Conservation (phyloP, 2,113 vertebrate species). For the Ploceus nigricollis region DNA sequence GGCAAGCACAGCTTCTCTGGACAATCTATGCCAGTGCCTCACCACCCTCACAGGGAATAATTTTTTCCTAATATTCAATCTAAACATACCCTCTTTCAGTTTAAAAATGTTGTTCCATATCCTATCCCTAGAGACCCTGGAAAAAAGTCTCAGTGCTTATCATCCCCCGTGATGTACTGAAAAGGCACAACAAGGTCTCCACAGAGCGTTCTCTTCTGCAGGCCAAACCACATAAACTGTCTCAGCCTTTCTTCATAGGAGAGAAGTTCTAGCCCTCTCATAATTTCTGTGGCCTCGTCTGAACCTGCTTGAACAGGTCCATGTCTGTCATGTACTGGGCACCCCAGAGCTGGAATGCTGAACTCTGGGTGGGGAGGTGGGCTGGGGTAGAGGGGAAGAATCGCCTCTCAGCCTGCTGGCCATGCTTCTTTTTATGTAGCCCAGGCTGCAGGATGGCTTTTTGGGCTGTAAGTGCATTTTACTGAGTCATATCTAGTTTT, state of each 20-base stretch:
- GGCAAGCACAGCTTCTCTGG: background rate
- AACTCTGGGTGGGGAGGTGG: background rate
- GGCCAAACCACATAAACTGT: background rate
- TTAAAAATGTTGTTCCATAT: background rate
- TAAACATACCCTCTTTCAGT: background rate
- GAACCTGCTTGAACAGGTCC: background rate
- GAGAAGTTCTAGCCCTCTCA: background rate
- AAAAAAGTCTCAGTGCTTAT: background rate
- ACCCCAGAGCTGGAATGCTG: background rate
- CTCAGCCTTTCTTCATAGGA: background rate
- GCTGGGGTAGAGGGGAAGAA: background rate
- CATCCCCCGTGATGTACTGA: background rate
- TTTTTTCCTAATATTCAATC: background rate
- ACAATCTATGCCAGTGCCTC: background rate
- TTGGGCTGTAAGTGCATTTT: background rate
- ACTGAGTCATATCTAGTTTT: accelerated
- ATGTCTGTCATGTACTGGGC: background rate
- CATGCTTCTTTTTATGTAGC: background rate
- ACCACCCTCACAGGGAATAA: background rate
- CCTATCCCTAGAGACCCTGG: background rate
- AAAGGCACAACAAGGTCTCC: background rate
- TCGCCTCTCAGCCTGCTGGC: background rate
- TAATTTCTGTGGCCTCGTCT: background rate
- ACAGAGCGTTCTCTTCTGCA: background rate
- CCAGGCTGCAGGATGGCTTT: background rate